Evolutionary conservation across 1,140 invertebrate species (phyloP), one percentile per base, ranked within the genome.

Genomic region (Leptoteleia sp.): DNA sequence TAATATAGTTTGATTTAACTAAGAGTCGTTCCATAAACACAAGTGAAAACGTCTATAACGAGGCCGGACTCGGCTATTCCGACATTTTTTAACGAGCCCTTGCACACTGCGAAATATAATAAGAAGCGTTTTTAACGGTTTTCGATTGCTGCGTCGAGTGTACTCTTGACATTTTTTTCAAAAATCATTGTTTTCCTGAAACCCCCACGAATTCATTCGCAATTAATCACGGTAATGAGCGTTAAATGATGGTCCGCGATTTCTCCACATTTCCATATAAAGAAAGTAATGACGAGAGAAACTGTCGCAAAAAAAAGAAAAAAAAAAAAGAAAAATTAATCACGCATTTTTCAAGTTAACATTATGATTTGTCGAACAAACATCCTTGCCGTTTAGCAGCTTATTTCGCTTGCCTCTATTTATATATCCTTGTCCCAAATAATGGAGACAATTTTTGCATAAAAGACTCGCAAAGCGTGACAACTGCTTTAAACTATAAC

Each of bases 371-470:
- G n/a, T 35, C 12, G 1, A 11, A 38, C 12, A 5, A 15, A 38
- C 17, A 22, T 13, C 11, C 25, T 22, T 22, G 3, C 35, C 11
- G 6, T 25, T 38, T 55, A 4, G 0, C 8, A 33, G 29, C 9
- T 61, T 47, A 22, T 33, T 38, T 48, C 12, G 4, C 17, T 45
- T 29, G 12, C 6, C 54, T 54, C 48, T 45, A 67, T 67, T 54
- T 67, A 45, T 47, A 71, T 59, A 47, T 59, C 43, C 52, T 50
- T 59, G 35, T 71, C 45, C 27, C n/a, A 45, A 52, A 61, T 52
- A 71, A 71, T 71, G 42, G 67, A 71, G 29, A 71, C 54, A 59
- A 61, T 62, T 72, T 72, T 72, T 62, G 27, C 47, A 72, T 72
- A 72, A 61, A 62, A 54, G 47, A 72, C 55, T 71, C 37, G 37